Conservation (phyloP, 2,888 invertebrate species). For the Drosophila kambysellisi region DNA sequence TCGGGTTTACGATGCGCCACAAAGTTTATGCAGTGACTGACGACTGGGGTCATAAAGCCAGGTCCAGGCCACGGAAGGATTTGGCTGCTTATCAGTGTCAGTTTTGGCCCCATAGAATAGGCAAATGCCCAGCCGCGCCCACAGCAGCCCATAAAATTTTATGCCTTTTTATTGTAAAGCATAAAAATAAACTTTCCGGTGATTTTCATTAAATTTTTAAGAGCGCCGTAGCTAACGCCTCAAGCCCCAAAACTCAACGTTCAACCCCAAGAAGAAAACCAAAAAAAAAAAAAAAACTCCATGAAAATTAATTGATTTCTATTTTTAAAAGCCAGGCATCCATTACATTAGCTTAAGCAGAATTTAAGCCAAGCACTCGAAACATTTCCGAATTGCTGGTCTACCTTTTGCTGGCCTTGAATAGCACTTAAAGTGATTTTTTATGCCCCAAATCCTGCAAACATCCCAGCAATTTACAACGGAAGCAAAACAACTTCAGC, state of each 20-base stretch:
- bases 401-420: constrained; percentile 54
- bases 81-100: constrained; percentile 63
- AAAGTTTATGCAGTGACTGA: constrained; percentile 70
- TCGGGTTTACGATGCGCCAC: constrained; percentile 69
- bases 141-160: constrained; percentile 50
- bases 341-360: constrained; percentile 42
- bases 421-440: constrained; percentile 62
- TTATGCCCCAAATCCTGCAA: constrained; percentile 33
- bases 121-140: constrained; percentile 50
- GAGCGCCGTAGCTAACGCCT: constrained; percentile 13
- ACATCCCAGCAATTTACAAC: constrained; percentile 45
- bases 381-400: constrained; percentile 25
- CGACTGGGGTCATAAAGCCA: constrained; percentile 56
- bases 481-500: constrained; percentile 15
- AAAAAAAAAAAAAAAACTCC: background rate
- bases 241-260: background rate
- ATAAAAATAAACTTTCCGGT: constrained; percentile 69
- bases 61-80: constrained; percentile 55
- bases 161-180: constrained; percentile 65
- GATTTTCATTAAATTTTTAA: constrained; percentile 72
- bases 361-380: constrained; percentile 40
- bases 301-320: constrained; percentile 64
- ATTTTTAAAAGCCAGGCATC: constrained; percentile 42
- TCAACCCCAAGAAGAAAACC: background rate
- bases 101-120: constrained; percentile 38